Percentiles rank a stretch among this genome's conserved stretches.
Evolutionary conservation across 2,888 invertebrate genomes (phyloP).

Genomic region (Didymodactylos carnosus): DNA sequence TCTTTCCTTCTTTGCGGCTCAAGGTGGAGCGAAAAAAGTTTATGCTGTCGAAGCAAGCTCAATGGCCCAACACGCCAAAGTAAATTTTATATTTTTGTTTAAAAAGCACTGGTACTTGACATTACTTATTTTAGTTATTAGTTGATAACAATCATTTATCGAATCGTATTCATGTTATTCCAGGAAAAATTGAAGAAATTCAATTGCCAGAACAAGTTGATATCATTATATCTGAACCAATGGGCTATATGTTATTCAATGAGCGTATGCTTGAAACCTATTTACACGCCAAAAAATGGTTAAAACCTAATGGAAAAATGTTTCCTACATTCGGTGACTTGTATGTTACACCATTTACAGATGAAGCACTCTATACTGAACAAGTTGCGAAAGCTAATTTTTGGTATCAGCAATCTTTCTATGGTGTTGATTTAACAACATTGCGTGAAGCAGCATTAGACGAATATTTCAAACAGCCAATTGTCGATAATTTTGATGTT

Average conservation of each 20-base stretch:
- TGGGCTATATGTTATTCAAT: conserved; percentile 99
- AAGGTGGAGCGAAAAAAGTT: conserved; percentile 83
- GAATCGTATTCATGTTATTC: conserved; percentile 69
- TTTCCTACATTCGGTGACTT: conserved; percentile 87
- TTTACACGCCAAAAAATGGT: conserved; percentile 91
- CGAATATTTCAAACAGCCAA: conserved; percentile 90
- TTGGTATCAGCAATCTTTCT: conserved; percentile 94
- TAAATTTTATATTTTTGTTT: conserved; percentile 19
- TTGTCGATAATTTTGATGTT: conserved; percentile 93
- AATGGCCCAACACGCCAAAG: conserved; percentile 85
- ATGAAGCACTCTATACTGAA: conserved; percentile 88
- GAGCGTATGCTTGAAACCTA: conserved; percentile 97
- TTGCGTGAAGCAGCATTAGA: conserved; percentile 76
- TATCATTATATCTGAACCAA: conserved; percentile 91
- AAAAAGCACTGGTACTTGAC: background rate
- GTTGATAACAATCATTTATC: conserved; percentile 70
- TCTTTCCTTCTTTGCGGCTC: conserved; percentile 87
- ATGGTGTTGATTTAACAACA: conserved; percentile 84
- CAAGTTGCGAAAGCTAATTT: conserved; percentile 95
- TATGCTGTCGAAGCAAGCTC: conserved; percentile 98
- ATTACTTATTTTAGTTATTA: conserved; percentile 42
- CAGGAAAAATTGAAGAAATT: conserved; percentile 95
- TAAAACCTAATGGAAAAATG: conserved; percentile 67
- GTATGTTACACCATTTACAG: conserved; percentile 89
- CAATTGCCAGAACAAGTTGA: conserved; percentile 82